Evolutionary conservation across 2,797 vertebrate species (phyloP), one percentile per base, ranked within the genome.

Genomic region (Centropyge bicolor): DNA sequence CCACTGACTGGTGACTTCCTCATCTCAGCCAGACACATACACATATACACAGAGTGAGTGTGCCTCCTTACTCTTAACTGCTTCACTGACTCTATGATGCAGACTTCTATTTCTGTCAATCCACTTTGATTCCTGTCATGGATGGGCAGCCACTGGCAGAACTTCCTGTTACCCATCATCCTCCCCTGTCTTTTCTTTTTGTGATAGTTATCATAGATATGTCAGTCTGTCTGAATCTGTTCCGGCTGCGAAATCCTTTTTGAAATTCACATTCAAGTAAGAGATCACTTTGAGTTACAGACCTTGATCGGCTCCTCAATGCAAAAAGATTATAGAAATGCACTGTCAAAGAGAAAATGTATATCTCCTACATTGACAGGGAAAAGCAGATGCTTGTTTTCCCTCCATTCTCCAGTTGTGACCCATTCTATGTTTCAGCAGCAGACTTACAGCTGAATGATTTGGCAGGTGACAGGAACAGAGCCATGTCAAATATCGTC

Each of bases 151-250:
- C 43, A 22, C 43, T 14, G 63, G 57, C 60, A 49, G 19, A 40
- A 63, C 59, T 52, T 76, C 65, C 68, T 52, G 43, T 74, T 78
- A 55, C 61, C 55, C 65, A 49, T 85, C 61, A 72, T 48, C 71
- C 36, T 56, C 78, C 48, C 40, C 45, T 78, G 27, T 48, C 57
- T 11, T 24, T 31, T 38, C 45, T 62, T 27, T 68, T 38, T 51
- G n/a, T 70, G 74, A 69, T 70, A 80, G 66, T 36, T 24, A 51
- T 46, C 66, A 52, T 22, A 57, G 54, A 81, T 52, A 63, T 31
- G 60, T 43, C 55, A 19, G 41, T 19, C 27, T 55, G 31, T 41
- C 46, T 74, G 51, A 70, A 64, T 72, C 41, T 52, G 2, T 49
- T 59, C 13, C 5, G 9, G 24, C 13, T 43, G n/a, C 19, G n/a